Evolutionary conservation across 2,113 vertebrate species (phyloP), one percentile per base, ranked within the genome.

Genomic region (Psephotus haematonotus): DNA sequence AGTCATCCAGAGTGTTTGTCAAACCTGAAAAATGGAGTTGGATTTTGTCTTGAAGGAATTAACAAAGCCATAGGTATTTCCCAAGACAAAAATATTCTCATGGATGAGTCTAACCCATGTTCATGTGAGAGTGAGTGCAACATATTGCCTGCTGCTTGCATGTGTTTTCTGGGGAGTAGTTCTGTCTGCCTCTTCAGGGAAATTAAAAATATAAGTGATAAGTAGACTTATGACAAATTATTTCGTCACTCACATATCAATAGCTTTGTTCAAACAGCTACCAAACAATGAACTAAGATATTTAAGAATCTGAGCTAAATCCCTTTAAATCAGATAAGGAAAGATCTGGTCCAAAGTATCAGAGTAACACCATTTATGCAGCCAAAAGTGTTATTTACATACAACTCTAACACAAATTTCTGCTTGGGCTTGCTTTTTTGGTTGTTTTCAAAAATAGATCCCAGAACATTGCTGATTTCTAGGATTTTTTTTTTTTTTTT

Each of bases 391-490:
- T 70, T 78, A 47, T 75, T 64, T 14, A 12, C 8, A 3, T 35
- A 69, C 22, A 89, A 64, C 6, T 35, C 39, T 46, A 91, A 46
- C 24, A 39, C 18, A 25, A 89, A 53, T 39, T 91, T 19, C 37
- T 60, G 55, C 17, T 64, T 53, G 17, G 20, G 16, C 5, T 76
- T 81, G 37, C 4, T 74, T 57, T 43, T 71, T 62, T 68, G 43
- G 37, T 28, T 69, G 7, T 52, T 89, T 89, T 92, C 53, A 59
- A 46, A 71, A 85, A 53, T 17, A 65, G 9, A 15, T 84, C 81
- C 35, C 62, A 90, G 90, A 90, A 24, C 23, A 79, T 13, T 82
- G 49, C 47, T 92, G 57, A 84, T 88, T 94, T 95, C 70, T 88
- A 75, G 27, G 79, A 62, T 90, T 89, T 53, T 75, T 37, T 87